Base-by-base conservation (phyloP, 1,140 invertebrate genomes). In the Bactericera cockerelli region DNA sequence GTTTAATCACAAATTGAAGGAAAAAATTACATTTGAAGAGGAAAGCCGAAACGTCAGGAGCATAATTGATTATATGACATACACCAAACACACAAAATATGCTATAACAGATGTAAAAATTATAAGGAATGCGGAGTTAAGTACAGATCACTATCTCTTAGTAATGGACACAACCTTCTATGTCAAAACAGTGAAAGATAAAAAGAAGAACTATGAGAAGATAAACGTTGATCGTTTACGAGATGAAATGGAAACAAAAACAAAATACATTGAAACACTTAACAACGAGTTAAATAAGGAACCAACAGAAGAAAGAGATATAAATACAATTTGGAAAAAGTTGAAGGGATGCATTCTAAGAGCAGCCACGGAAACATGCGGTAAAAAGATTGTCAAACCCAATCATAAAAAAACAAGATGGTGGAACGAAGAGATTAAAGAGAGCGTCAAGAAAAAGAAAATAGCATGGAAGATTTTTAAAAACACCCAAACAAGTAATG, bases 91-190 rank as follows among this genome's bases (percentile, higher is more conserved):
- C 55, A 56, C 55, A 19, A 56, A 56, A 22, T 56, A 56, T 56
- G 55, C 55, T 56, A 26, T 56, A 3, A 25, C 21, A 22, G 55
- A 56, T 56, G 55, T 56, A 26, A 56, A 56, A 26, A 26, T 56
- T 14, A 56, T 56, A 56, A 56, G 55, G 55, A 26, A 26, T n/a
- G 55, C 55, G n/a, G 55, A 56, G 22, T 26, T 56, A 14, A 26
- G 21, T 16, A 56, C 55, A 4, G 55, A 56, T 26, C 55, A 56
- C 26, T 25, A 56, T 25, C 26, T 56, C n/a, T 26, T 56, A 16
- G 55, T 56, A 26, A 55, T 36, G 33, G 33, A 36, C 33, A 36
- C 33, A 36, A 36, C 33, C 33, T 36, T 36, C 33, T 36, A 36
- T 16, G 10, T 16, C 33, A 36, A 36, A 36, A 10, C 33, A 10